Evolutionary conservation across 2,113 vertebrate species (phyloP).

Genomic region (Diglossa brunneiventris): DNA sequence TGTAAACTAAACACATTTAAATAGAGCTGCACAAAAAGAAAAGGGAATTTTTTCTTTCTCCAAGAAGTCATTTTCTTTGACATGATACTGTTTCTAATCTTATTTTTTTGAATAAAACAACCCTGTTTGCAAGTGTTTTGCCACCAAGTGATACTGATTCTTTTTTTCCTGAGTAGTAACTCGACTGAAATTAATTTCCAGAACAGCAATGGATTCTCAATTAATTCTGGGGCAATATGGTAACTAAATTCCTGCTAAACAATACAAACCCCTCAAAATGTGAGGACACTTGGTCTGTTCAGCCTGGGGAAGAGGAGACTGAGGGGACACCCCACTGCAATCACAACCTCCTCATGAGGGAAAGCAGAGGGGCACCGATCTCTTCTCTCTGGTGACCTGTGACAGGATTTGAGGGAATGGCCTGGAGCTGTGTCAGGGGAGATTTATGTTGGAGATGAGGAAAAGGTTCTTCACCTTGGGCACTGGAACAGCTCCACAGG

Average conservation of each 20-base stretch:
- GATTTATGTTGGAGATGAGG: not conserved
- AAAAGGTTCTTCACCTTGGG: not conserved
- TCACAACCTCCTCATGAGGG: not conserved
- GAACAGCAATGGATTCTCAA: not conserved
- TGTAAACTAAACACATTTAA: not conserved
- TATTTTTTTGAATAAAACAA: not conserved
- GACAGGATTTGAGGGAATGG: not conserved
- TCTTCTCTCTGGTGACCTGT: not conserved
- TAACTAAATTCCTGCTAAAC: not conserved
- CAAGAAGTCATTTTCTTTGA: not conserved
- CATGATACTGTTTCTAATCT: not conserved
- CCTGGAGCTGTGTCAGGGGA: not conserved
- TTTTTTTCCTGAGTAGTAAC: not conserved
- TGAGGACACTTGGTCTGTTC: not conserved
- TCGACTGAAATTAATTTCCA: not conserved
- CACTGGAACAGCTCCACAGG: not conserved
- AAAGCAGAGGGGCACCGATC: not conserved
- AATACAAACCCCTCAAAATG: accelerated
- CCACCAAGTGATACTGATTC: accelerated
- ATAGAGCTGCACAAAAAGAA: not conserved
- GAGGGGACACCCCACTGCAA: not conserved
- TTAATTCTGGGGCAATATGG: not conserved
- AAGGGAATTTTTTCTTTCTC: not conserved
- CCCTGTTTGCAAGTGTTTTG: not conserved
- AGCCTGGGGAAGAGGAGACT: not conserved